phyloP scores from a whole-genome alignment of 2,888 invertebrate species.

The Emmelina monodactyla region DNA sequence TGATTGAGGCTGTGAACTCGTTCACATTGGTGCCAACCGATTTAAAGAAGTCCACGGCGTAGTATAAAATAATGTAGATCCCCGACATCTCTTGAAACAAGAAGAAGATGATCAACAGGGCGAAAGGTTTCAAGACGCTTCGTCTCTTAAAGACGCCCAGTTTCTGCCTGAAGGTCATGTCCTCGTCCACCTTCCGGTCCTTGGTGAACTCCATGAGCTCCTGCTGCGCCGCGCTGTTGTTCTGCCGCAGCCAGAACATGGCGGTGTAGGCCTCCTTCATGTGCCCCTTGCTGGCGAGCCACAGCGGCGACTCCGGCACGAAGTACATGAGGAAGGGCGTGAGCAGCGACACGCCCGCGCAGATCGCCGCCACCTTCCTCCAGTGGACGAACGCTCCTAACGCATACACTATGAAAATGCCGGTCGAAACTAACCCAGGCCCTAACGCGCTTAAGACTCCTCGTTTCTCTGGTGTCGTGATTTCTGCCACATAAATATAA shows the following conservation, averaged over 20 bases:
- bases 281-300: slow-evolving; percentile 69
- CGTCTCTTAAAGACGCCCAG: slow-evolving; percentile 51
- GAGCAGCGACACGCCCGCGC: slow-evolving; percentile 64
- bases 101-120: slow-evolving; percentile 70
- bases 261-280: slow-evolving; percentile 68
- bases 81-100: slow-evolving; percentile 76
- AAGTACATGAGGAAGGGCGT: slow-evolving; percentile 68
- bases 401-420: slow-evolving; percentile 74
- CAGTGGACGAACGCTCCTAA: slow-evolving; percentile 73
- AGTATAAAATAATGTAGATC: slow-evolving; percentile 76
- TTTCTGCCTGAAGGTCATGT: slow-evolving; percentile 44
- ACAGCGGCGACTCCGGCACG: slow-evolving; percentile 75
- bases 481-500: slow-evolving; percentile 74
- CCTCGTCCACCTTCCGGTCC: slow-evolving; percentile 40
- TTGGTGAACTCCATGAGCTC: slow-evolving; percentile 70
- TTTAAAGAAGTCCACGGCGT: slow-evolving; percentile 75
- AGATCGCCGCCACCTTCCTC: slow-evolving; percentile 71
- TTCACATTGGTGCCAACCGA: slow-evolving; percentile 71
- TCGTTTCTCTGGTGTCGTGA: slow-evolving; percentile 72
- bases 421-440: slow-evolving; percentile 75
- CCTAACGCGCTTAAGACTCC: slow-evolving; percentile 75
- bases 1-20: slow-evolving; percentile 73
- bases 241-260: slow-evolving; percentile 71
- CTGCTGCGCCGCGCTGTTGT: slow-evolving; percentile 67
- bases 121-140: slow-evolving; percentile 72